These are phyloP conservation scores for Toxonevra muliebris DNA, from an alignment of 2,888 invertebrate genomes.

Conservation along the genomic window DNA sequence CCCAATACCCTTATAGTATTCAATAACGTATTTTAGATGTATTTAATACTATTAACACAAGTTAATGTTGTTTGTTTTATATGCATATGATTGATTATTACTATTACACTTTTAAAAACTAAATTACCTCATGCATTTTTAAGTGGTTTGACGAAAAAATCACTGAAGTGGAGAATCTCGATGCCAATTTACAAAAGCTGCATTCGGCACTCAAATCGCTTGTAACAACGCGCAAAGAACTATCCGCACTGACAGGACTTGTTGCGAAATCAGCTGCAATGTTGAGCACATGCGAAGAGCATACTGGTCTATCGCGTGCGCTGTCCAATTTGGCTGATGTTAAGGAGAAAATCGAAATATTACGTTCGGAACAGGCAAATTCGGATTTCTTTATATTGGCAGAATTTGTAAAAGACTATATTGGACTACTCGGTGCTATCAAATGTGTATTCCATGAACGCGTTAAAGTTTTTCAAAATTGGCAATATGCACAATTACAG, in stretches of 20 bases:
- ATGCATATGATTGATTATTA: too few relatives aligned
- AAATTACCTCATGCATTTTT: conserved; percentile 37
- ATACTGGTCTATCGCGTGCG: conserved; percentile 88
- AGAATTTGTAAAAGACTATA: conserved; percentile 95
- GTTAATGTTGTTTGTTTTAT: too few relatives aligned
- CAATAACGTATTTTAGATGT: too few relatives aligned
- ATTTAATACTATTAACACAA: too few relatives aligned
- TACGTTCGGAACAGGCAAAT: conserved; percentile 92
- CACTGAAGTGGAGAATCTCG: conserved; percentile 88
- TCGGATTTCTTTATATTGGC: conserved; percentile 92
- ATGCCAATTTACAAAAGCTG: conserved; percentile 86
- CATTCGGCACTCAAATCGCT: conserved; percentile 88
- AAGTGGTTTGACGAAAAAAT: conserved; percentile 99
- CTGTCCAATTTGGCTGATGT: conserved; percentile 90
- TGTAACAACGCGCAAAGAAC: conserved; percentile 85
- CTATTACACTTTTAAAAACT: too few relatives aligned
- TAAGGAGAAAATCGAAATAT: conserved; percentile 81
- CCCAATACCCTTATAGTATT: too few relatives aligned
- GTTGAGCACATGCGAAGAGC: conserved; percentile 92
- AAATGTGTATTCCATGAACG: conserved; percentile 82
- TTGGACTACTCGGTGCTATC: conserved; percentile 89
- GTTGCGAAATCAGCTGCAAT: conserved; percentile 90
- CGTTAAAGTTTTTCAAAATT: conserved; percentile 85
- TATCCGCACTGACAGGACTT: conserved; percentile 79
- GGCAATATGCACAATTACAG: conserved; percentile 97